Evolutionary conservation across 2,797 vertebrate species (phyloP), one percentile per base, ranked within the genome.

Genomic region (Phrynocephalus forsythii): DNA sequence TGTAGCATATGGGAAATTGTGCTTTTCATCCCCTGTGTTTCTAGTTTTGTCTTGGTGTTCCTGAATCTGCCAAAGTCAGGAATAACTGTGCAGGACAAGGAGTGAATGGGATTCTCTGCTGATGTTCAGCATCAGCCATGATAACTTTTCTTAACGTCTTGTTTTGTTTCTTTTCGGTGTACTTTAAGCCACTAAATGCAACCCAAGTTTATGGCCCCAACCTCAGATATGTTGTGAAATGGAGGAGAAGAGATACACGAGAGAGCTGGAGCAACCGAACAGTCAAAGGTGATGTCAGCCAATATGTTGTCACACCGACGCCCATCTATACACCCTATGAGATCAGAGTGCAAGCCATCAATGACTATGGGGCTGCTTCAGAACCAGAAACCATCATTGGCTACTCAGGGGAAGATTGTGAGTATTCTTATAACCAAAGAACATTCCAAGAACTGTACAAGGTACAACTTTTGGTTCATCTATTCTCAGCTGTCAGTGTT

Each of bases 401-500:
- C 68, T 98, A 97, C 33, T 99, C 99, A 0, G 99, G 99, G 86
- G 99, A 99, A 95, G 98, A 99, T 95, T 97, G 99, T 99, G 95
- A 98, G 98, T 99, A 93, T 50, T 5, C 82, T 13, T 48, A 0
- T 60, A 6, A 72, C 7, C 0, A 0, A n/a, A 3, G 73, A 28
- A 24, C 0, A 0, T 84, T 50, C 77, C 80, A 66, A 48, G 15
- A 73, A 44, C 38, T 44, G 38, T 44, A 28, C 50, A 11, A 22
- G 33, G 48, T 67, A 78, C 79, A 75, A 71, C 11, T 52, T 79
- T 48, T 52, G 38, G 11, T 77, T 76, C 10, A 52, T 20, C 24
- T 50, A 16, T 79, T 71, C 66, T 78, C 67, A 16, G 18, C 69
- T 67, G 1, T 8, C 50, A 24, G 28, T 68, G 69, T 50, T 77